A percentile compares a stretch with the other conserved stretches of the same genome.
These are phyloP conservation scores for Cenopis cana DNA, from an alignment of 2,888 invertebrate species.

Conservation along the genomic window DNA sequence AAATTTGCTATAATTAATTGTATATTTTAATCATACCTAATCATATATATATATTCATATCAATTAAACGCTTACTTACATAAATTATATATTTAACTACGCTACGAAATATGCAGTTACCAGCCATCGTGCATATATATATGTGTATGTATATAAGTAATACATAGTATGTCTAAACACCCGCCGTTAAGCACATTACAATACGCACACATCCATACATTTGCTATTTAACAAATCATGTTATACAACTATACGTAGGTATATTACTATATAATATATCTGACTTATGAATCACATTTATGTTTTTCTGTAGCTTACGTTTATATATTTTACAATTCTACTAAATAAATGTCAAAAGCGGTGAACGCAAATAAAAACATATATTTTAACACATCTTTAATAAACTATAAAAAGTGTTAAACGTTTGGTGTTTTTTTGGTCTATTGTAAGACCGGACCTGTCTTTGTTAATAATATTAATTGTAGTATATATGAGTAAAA, in stretches of 20 bases:
- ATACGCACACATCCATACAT: conserved; percentile 54
- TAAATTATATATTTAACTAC: conserved; percentile 58
- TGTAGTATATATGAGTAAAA: conserved; percentile 31
- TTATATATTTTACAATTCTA: conserved; percentile 48
- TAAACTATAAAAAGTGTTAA: conserved; percentile 38
- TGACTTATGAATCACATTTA: conserved; percentile 75
- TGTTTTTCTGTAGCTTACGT: conserved; percentile 59
- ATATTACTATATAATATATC: conserved; percentile 60
- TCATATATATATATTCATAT: conserved; percentile 50
- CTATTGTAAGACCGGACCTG: conserved; percentile 31
- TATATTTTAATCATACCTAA: conserved; percentile 55
- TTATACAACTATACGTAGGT: conserved; percentile 54
- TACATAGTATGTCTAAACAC: conserved; percentile 52
- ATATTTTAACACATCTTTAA: conserved; percentile 23
- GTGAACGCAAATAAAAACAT: conserved; percentile 34
- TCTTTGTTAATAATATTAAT: conserved; percentile 17
- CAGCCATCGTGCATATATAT: conserved; percentile 64
- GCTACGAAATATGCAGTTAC: conserved; percentile 63
- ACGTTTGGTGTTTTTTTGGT: conserved; percentile 37
- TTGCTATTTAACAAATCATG: conserved; percentile 55
- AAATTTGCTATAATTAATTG: conserved; percentile 52
- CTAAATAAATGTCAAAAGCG: conserved; percentile 28
- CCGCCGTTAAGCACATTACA: conserved; percentile 56
- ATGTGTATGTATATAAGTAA: conserved; percentile 49
- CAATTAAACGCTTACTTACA: conserved; percentile 51